phyloP scores from a whole-genome alignment of 2,888 invertebrate species.

The Polymixis flavicincta region DNA sequence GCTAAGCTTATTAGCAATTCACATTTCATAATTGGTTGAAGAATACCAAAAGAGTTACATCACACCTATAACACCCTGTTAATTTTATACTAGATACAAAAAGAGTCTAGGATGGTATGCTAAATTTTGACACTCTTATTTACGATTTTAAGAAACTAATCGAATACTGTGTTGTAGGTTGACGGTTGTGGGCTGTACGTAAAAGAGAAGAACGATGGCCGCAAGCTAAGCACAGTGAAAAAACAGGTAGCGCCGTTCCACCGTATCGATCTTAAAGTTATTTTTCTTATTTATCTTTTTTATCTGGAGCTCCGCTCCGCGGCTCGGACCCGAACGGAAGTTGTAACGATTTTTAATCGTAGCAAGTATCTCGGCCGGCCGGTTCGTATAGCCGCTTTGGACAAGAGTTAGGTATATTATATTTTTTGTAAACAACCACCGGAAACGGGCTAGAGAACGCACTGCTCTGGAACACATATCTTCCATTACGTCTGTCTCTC shows the following conservation, averaged over 20 bases:
- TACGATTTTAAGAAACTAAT: slow-evolving; percentile 18
- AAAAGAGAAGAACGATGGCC: slow-evolving; percentile 73
- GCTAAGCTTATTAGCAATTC: slow-evolving; percentile 28
- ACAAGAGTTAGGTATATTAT: slow-evolving; percentile 85
- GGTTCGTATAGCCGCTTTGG: slow-evolving; percentile 82
- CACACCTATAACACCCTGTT: not conserved
- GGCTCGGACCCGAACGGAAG: slow-evolving; percentile 88
- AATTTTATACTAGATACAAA: not conserved
- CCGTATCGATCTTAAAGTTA: slow-evolving; percentile 89
- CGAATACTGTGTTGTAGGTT: slow-evolving; percentile 30
- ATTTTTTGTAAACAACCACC: slow-evolving; percentile 89
- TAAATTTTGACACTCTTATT: not conserved
- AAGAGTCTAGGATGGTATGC: not conserved
- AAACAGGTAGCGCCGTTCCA: slow-evolving; percentile 89
- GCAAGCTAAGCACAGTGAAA: slow-evolving; percentile 82
- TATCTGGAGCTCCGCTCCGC: slow-evolving; percentile 85
- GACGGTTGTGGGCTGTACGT: slow-evolving; percentile 46
- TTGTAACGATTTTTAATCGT: slow-evolving; percentile 90
- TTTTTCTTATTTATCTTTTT: slow-evolving; percentile 90
- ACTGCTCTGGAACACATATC: slow-evolving; percentile 87
- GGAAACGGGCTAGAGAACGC: slow-evolving; percentile 86
- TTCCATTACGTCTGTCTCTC: slow-evolving; percentile 87
- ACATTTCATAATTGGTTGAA: slow-evolving; percentile 12
- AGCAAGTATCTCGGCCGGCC: slow-evolving; percentile 87
- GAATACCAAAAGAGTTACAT: slow-evolving; percentile 5